Evolutionary conservation across 2,113 vertebrate species (phyloP).

Genomic region (Caloenas nicobarica): DNA sequence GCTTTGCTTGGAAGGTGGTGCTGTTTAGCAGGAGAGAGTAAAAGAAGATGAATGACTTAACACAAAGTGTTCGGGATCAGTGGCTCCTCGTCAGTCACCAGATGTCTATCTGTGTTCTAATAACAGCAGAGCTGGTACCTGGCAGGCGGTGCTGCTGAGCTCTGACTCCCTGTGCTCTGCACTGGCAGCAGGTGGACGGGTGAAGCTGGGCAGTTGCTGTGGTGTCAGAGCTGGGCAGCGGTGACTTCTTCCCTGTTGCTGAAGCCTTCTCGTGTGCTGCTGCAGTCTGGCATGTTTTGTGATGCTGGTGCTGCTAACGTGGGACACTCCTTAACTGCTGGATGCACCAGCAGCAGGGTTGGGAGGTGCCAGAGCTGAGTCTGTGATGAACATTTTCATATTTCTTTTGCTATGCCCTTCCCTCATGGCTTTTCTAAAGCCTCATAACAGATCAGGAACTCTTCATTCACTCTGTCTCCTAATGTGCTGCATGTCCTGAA

Average conservation of each 20-base stretch:
- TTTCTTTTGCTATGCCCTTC: neutral
- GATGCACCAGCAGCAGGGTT: neutral
- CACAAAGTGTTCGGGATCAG: neutral
- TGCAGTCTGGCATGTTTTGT: neutral
- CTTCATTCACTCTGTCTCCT: neutral
- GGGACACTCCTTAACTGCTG: neutral
- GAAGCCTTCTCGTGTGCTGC: neutral
- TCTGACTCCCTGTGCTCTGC: neutral
- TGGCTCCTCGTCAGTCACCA: neutral
- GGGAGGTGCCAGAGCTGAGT: neutral
- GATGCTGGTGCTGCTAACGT: neutral
- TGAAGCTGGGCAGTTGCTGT: neutral
- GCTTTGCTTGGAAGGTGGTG: neutral
- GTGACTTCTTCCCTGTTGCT: neutral
- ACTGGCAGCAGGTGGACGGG: neutral
- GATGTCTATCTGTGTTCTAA: neutral
- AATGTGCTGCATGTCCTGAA: neutral
- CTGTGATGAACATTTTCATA: neutral
- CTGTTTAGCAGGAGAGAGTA: neutral
- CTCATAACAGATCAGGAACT: neutral
- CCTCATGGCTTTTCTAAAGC: neutral
- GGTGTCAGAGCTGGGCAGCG: neutral
- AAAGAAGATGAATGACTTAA: neutral
- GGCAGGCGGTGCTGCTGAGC: neutral
- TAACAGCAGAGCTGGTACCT: neutral